Evolutionary conservation across 2,797 vertebrate genomes (phyloP).

Genomic region (Gymnodraco acuticeps): DNA sequence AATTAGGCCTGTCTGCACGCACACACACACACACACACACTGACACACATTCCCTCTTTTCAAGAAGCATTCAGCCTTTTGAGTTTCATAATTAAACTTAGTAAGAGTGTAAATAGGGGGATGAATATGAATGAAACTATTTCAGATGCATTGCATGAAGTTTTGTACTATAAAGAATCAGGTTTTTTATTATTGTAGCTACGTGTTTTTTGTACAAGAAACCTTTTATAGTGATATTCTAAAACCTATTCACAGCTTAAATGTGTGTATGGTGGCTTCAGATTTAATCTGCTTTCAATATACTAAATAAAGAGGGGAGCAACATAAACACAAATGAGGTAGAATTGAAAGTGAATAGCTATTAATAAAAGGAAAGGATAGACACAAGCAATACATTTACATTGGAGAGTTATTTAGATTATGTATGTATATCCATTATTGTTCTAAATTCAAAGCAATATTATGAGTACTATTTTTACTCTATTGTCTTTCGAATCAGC

Average conservation of each 20-base stretch:
- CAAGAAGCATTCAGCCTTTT: constrained; percentile 29
- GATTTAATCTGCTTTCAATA: constrained; percentile 13
- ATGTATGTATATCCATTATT: too few relatives aligned
- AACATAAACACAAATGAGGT: neutral
- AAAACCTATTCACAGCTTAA: neutral
- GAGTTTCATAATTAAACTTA: constrained; percentile 37
- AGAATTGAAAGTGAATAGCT: neutral
- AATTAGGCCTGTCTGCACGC: constrained; percentile 47
- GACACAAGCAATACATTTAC: neutral
- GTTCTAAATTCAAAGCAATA: too few relatives aligned
- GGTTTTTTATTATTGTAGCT: neutral
- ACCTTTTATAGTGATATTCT: neutral
- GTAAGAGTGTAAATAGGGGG: constrained; percentile 16
- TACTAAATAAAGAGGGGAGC: neutral
- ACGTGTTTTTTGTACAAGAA: neutral
- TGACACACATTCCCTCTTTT: constrained; percentile 20
- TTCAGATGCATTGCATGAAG: constrained; percentile 1
- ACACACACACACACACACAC: constrained; percentile 16
- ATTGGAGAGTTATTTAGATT: neutral
- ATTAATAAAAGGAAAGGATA: neutral
- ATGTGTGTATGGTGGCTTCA: neutral
- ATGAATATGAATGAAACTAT: constrained; percentile 15
- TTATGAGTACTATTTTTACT: too few relatives aligned
- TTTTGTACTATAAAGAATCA: neutral
- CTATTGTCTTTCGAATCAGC: too few relatives aligned